Base-by-base conservation (phyloP, 2,888 invertebrate species). In the Lysandra coridon region DNA sequence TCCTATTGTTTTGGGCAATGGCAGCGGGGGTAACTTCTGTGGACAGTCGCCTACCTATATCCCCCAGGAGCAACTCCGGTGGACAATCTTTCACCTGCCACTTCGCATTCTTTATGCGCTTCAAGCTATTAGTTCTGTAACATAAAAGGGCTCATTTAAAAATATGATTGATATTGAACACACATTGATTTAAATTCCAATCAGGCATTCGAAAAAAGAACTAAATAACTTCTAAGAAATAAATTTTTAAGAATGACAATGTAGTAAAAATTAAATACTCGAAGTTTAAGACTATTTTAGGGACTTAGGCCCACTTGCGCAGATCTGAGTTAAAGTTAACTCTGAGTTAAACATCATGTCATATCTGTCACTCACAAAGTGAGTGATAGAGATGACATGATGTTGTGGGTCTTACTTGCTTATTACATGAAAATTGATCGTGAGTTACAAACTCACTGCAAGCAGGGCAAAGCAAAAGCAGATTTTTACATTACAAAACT, bases 1-100 rank as follows among this genome's bases (percentile, higher is more conserved):
- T 98, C 97, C 99, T 98, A 92, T 99, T 99, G 60, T 99, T 98
- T 90, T 99, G 98, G 17, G 98, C 98, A 85, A 99, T 97, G 64
- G 98, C 96, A 0, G 98, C 98, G 0, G 98, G 98, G 82, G 98
- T 98, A 85, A 96, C 96, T 82, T 96, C 96, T 1, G 96, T 96
- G 0, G 95, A 96, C 78, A 96, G 87, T 83, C 96, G 94, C 78
- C 96, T 91, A 82, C 91, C 92, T 78, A 95, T 91, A 83, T 95
- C 95, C 0, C 93, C 93, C 75, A 94, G 85, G 80, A 94, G 85
- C 82, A 93, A 82, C 82, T 94, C 96, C 69, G 96, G 92, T 2
- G 95, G 95, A 80, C 96, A 95, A 84, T 96, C 96, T 86, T 95
- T 95, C 80, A 95, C 95, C 85, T 96, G 95, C 96, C 96, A 96